These are phyloP conservation scores for Drosophila anomalata DNA, from an alignment of 2,888 invertebrate genomes.

Conservation along the genomic window DNA sequence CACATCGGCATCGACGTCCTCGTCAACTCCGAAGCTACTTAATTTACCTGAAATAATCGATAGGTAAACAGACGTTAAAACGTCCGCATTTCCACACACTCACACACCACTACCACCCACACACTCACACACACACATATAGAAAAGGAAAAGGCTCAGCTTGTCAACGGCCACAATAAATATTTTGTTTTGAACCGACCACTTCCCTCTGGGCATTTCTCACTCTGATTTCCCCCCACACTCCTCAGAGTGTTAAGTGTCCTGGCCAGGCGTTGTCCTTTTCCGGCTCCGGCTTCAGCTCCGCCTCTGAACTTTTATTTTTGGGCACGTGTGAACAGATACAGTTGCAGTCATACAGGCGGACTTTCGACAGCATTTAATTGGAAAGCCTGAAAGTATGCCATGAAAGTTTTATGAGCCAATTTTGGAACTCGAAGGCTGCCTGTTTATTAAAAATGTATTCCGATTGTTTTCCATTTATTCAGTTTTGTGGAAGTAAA, in stretches of 20 bases:
- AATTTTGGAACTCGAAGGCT: slow-evolving; percentile 1
- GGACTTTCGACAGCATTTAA: slow-evolving; percentile 25
- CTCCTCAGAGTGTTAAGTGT: slow-evolving; percentile 57
- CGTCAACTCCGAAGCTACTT: slow-evolving; percentile 72
- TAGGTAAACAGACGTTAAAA: slow-evolving; percentile 80
- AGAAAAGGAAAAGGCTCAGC: slow-evolving; percentile 32
- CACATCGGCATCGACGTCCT: slow-evolving; percentile 35
- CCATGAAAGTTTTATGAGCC: slow-evolving; percentile 19
- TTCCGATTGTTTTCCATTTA: neutral
- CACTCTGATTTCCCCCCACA: neutral
- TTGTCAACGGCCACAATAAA: slow-evolving; percentile 74
- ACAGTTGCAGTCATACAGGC: slow-evolving; percentile 48
- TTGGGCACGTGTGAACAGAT: slow-evolving; percentile 64
- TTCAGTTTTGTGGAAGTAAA: neutral
- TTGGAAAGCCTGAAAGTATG: slow-evolving; percentile 56
- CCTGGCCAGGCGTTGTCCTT: slow-evolving; percentile 45
- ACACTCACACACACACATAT: neutral
- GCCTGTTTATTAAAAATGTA: neutral
- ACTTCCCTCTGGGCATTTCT: slow-evolving; percentile 4
- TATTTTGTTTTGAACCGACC: slow-evolving; percentile 74
- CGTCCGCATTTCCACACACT: slow-evolving; percentile 72
- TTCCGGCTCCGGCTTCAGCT: slow-evolving; percentile 6
- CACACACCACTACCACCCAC: slow-evolving; percentile 10
- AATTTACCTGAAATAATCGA: slow-evolving; percentile 82
- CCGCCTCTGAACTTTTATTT: slow-evolving; percentile 12